Evolutionary conservation across 2,888 invertebrate genomes (phyloP), one percentile per base, ranked within the genome.

Genomic region (Ichneumoninae sp.): DNA sequence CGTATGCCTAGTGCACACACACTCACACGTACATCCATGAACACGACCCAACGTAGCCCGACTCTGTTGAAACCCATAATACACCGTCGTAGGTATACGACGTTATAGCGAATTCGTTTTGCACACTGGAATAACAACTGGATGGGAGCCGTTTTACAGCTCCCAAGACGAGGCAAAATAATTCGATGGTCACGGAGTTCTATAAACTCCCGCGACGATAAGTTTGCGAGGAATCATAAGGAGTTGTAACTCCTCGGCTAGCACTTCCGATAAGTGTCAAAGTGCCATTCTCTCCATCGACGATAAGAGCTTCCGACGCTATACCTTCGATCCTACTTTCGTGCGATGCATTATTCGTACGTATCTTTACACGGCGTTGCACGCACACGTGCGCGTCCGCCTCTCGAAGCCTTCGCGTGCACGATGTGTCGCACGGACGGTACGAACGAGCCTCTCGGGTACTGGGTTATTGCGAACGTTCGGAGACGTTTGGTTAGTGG

Each of bases 391-490:
- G 36, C 33, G 54, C 19, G n/a, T 44, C 33, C 16, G 63, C 6
- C 6, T 52, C n/a, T 60, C 30, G 26, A 13, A 26, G 5, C 60
- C 8, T 60, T 3, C 60, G 22, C 54, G 22, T 22, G 54, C 19
- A 2, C 22, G 19, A 22, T 54, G 10, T 26, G 13, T 63, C 33
- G 33, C 63, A 63, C 63, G 16, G 30, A 13, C 26, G 19, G 81
- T 65, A 81, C 81, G 70, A 36, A 75, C 52, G 52, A 75, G 69
- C 10, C 52, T 81, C 50, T 81, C 50, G 52, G 40, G 65, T 70
- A 54, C 65, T 71, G 52, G 54, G 70, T 70, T 76, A 76, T 76
- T 81, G 70, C 76, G 65, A 63, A 44, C 52, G 75, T 75, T 63
- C 52, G 70, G 30, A 60, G 69, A 50, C 52, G 74, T 52, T 26